Evolutionary conservation across 2,888 invertebrate species (phyloP).

Genomic region (Drosophila colorata): DNA sequence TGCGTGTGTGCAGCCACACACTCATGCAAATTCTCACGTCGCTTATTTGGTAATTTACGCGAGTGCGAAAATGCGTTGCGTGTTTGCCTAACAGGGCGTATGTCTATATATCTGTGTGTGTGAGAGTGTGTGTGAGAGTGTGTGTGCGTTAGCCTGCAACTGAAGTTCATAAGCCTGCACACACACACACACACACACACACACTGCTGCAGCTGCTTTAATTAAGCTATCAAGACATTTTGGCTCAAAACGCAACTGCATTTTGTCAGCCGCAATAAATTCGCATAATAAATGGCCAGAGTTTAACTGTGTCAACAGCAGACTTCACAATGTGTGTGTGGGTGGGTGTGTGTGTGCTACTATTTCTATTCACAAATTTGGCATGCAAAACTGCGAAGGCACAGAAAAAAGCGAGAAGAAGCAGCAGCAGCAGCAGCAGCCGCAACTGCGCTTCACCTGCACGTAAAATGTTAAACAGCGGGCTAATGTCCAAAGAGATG

Average conservation of each 20-base stretch:
- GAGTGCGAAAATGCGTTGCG: slow-evolving; percentile 74
- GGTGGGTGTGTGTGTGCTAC: slow-evolving; percentile 13
- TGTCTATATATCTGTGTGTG: background rate
- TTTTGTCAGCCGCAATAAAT: slow-evolving; percentile 62
- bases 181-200: slow-evolving; percentile 13
- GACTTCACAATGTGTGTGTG: slow-evolving; percentile 11
- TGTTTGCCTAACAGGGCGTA: slow-evolving; percentile 49
- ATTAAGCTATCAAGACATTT: slow-evolving; percentile 71
- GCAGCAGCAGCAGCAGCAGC: too few species aligned
- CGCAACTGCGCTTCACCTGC: slow-evolving; percentile 56
- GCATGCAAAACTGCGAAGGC: slow-evolving; percentile 39
- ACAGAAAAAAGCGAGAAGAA: slow-evolving; percentile 1
- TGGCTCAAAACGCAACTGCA: slow-evolving; percentile 48
- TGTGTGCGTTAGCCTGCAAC: slow-evolving; percentile 17
- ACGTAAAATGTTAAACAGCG: slow-evolving; percentile 71
- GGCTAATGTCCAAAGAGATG: slow-evolving; percentile 55
- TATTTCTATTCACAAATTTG: slow-evolving; percentile 38
- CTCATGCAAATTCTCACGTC: slow-evolving; percentile 70
- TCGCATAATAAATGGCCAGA: slow-evolving; percentile 71
- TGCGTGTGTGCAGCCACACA: slow-evolving; percentile 23
- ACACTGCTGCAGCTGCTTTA: slow-evolving; percentile 36
- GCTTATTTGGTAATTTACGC: slow-evolving; percentile 79
- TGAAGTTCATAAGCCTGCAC: slow-evolving; percentile 55
- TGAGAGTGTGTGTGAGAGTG: slow-evolving; percentile 3
- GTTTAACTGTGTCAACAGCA: slow-evolving; percentile 76